Evolutionary conservation across 2,888 invertebrate species (phyloP).

Genomic region (Epirrhoe tristata): DNA sequence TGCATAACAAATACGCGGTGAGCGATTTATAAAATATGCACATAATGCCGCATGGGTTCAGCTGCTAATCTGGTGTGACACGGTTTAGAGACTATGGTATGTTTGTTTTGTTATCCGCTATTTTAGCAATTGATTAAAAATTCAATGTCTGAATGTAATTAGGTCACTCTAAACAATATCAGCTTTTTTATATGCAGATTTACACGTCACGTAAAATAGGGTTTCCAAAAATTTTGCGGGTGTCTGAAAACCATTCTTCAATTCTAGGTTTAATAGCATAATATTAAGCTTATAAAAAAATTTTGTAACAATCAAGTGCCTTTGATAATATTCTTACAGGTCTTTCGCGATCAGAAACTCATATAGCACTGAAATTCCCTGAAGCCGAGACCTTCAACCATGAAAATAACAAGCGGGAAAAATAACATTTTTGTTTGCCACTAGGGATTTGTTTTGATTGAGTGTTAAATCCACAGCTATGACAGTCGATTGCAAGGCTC

Average conservation of each 20-base stretch:
- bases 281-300: no score
- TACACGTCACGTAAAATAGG: neutral
- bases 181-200: neutral
- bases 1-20: slow-evolving; percentile 34
- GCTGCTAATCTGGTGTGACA: slow-evolving; percentile 30
- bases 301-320: no score
- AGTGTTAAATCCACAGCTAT: neutral
- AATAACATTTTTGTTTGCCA: neutral
- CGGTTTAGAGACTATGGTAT: slow-evolving; percentile 18
- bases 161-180: neutral
- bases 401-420: neutral
- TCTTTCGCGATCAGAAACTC: no score
- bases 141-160: neutral
- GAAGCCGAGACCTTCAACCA: neutral
- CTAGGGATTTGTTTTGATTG: neutral
- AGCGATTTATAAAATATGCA: slow-evolving; percentile 38
- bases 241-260: no score
- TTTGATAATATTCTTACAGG: no score
- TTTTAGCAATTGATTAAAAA: slow-evolving; percentile 4
- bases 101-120: neutral
- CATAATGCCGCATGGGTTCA: slow-evolving; percentile 22
- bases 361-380: no score
- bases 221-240: no score
- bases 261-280: no score
- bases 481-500: slow-evolving; percentile 75